Base-by-base conservation (phyloP, 2,797 vertebrate species). In the Ctenopoma kingsleyae region DNA sequence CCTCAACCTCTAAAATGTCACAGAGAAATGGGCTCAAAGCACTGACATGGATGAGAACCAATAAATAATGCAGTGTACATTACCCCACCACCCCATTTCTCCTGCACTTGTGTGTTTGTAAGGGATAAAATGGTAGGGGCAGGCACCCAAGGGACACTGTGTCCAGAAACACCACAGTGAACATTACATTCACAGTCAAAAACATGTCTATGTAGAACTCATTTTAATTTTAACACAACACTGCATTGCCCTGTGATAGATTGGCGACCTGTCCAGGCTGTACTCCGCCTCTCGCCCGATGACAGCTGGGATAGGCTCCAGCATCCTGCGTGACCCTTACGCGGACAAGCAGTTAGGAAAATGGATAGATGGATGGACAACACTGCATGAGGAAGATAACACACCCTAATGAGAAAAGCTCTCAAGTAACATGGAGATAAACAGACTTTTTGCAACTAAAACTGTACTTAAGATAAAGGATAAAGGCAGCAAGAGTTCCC, bases 1-100 rank as follows among this genome's bases (percentile, higher is more conserved):
- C 60, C 69, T 79, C 81, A 78, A 77, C 73, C 83, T 71, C 76
- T 79, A 61, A 94, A 93, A 93, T 93, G 91, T 92, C 92, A 92
- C 77, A 74, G 80, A 71, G 72, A 91, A 85, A 92, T 87, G 78
- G 79, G 72, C 80, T 88, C 75, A 86, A 88, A 87, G 80, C 74
- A 87, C 50, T 88, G 84, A 90, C 74, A 88, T 82, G 81, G 80
- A 88, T 82, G 81, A 89, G 87, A 89, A 85, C 66, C 53, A 36
- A 91, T 93, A 91, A 94, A 94, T 93, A 92, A 92, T 90, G 71
- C 77, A 87, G 68, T 30, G 30, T 72, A 78, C 89, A 83, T 90
- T 84, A 87, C 74, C 77, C 38, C 27, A 16, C 20, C 47, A 60
- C 49, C 23, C 19, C 36, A 7, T 65, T 67, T 57, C 59, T 71